Evolutionary conservation across 1,140 invertebrate species (phyloP).

Genomic region (Gryllus bimaculatus): DNA sequence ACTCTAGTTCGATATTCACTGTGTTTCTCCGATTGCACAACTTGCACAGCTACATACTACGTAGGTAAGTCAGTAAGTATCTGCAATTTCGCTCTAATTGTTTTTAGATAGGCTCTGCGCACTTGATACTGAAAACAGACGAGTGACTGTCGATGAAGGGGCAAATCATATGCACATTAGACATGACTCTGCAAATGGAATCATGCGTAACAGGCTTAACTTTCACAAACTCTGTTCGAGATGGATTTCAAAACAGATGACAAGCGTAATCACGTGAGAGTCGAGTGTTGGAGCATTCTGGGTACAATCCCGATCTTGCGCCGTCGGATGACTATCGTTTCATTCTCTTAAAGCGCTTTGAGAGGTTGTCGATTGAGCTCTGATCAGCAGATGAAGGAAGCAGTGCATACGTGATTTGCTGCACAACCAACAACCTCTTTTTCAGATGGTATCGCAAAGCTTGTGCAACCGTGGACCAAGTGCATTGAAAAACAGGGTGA

Average conservation of each 20-base stretch:
- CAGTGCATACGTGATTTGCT: too few relatives aligned
- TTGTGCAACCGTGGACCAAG: too few relatives aligned
- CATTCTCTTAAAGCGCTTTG: neutral
- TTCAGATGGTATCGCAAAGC: too few relatives aligned
- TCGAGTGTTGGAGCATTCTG: neutral
- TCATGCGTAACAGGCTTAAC: neutral
- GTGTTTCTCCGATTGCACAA: too few relatives aligned
- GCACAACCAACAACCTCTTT: too few relatives aligned
- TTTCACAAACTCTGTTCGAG: neutral
- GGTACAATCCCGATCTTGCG: neutral
- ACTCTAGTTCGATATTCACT: too few relatives aligned
- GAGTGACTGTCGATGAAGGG: conserved; percentile 13
- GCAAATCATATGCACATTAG: conserved; percentile 14
- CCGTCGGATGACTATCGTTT: neutral
- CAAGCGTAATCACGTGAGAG: neutral
- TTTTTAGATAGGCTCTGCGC: neutral
- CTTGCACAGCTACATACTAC: neutral
- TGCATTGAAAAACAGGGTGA: too few relatives aligned
- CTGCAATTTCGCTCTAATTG: neutral
- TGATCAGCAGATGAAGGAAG: too few relatives aligned
- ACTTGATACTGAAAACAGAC: neutral
- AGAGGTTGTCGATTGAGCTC: neutral
- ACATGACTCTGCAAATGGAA: neutral
- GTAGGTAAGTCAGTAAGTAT: neutral
- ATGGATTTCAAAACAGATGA: neutral